A percentile compares a stretch with the other conserved stretches of the same genome.
phyloP scores from a whole-genome alignment of 2,113 vertebrate genomes.

The Pomatorhinus ruficollis region DNA sequence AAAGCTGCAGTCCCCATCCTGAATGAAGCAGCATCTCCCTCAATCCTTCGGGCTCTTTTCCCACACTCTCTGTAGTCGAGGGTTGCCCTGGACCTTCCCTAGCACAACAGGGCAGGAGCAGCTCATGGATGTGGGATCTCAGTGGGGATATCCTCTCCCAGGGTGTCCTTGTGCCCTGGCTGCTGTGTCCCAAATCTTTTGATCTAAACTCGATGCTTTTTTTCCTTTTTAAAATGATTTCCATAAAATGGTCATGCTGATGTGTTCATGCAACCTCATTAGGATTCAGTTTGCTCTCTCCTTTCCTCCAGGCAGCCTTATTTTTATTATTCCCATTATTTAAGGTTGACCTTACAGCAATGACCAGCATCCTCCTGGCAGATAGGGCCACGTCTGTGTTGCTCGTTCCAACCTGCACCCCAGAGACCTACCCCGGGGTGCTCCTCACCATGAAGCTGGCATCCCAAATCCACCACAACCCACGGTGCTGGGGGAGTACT shows the following conservation, averaged over 20 bases:
- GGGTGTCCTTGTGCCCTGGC: not conserved
- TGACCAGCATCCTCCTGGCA: not conserved
- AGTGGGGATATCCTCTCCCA: not conserved
- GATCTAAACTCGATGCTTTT: not conserved
- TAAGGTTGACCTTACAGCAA: not conserved
- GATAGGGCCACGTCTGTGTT: rapidly evolving
- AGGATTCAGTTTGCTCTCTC: not conserved
- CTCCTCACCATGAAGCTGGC: not conserved
- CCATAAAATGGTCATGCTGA: not conserved
- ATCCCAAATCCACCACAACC: not conserved
- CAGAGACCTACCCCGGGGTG: not conserved
- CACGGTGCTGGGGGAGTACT: not conserved
- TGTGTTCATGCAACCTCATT: not conserved
- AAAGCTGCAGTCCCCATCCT: not conserved
- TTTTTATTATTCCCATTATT: conserved; percentile 4
- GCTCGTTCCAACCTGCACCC: rapidly evolving
- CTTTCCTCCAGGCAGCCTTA: not conserved
- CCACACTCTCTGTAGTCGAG: not conserved
- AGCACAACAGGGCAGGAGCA: not conserved
- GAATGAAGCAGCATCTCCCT: not conserved
- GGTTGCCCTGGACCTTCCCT: not conserved
- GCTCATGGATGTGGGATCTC: not conserved
- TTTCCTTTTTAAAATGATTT: not conserved
- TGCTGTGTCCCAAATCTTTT: not conserved
- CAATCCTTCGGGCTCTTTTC: not conserved